A percentile compares a stretch with the other conserved stretches of the same genome.
Conservation (phyloP, 2,113 vertebrate genomes). For the Rhegmatorhina hoffmannsi region DNA sequence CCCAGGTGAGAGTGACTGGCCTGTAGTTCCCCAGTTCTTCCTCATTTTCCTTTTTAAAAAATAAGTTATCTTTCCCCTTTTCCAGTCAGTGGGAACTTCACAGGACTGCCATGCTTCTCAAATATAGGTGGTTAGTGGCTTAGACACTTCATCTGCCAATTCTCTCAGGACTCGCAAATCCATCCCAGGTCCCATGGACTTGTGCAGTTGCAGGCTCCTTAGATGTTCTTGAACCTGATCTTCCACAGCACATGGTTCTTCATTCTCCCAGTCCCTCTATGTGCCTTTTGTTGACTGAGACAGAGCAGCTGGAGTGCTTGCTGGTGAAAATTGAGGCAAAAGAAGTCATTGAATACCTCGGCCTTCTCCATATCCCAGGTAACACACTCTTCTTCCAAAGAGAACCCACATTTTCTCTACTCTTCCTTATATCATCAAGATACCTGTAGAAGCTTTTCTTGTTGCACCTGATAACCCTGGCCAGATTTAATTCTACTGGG, state of each 20-base stretch:
- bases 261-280: not conserved
- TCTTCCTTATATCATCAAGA: not conserved
- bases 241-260: not conserved
- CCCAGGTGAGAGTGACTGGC: not conserved
- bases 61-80: not conserved
- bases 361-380: not conserved
- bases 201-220: not conserved
- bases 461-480: not conserved
- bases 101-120: not conserved
- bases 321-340: not conserved
- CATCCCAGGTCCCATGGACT: not conserved
- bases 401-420: not conserved
- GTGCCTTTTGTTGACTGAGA: not conserved
- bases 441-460: not conserved
- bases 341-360: not conserved
- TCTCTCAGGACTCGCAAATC: accelerated
- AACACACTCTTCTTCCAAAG: not conserved
- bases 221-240: not conserved
- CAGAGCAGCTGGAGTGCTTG: not conserved
- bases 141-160: not conserved
- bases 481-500: not conserved
- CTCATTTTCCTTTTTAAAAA: not conserved
- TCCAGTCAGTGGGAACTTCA: not conserved
- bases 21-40: not conserved
- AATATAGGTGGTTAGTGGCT: not conserved